These are phyloP conservation scores for Magallana angulata DNA, from an alignment of 1,140 invertebrate species.

Conservation along the genomic window DNA sequence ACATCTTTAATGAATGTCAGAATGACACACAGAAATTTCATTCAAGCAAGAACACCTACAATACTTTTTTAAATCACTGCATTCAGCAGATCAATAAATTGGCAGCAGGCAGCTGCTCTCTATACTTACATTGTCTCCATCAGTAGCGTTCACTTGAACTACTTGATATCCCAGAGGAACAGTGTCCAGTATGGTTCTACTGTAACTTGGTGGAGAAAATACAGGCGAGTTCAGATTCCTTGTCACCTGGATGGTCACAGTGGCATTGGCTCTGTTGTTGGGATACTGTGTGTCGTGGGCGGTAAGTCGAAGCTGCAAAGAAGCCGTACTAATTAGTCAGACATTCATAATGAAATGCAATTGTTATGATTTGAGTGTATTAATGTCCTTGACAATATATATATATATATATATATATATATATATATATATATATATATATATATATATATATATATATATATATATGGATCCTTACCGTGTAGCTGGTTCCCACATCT, in stretches of 20 bases:
- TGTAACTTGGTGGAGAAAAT: conserved; percentile 90
- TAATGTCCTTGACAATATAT: not conserved
- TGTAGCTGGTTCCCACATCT: conserved; percentile 49
- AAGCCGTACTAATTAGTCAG: too few species aligned
- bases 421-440: too few species aligned
- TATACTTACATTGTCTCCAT: conserved; percentile 72
- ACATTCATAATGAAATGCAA: too few species aligned
- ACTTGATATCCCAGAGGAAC: conserved; percentile 60
- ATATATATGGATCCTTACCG: conserved; percentile 50
- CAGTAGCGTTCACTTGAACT: conserved; percentile 67
- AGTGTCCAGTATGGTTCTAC: conserved; percentile 82
- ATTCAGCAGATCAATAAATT: too few species aligned
- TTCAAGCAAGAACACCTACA: too few species aligned
- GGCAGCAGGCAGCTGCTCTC: too few species aligned
- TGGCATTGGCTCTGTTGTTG: conserved; percentile 62
- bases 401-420: too few species aligned
- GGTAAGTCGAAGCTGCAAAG: conserved; percentile 66
- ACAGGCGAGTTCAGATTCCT: conserved; percentile 91
- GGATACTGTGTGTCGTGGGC: conserved; percentile 74
- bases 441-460: too few species aligned
- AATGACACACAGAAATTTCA: too few species aligned
- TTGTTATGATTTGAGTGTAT: not conserved
- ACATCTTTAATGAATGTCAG: not conserved
- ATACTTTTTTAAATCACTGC: too few species aligned
- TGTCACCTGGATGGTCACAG: conserved; percentile 65